Evolutionary conservation across 1,140 invertebrate species (phyloP).

Genomic region (Pogonomyrmex californicus): DNA sequence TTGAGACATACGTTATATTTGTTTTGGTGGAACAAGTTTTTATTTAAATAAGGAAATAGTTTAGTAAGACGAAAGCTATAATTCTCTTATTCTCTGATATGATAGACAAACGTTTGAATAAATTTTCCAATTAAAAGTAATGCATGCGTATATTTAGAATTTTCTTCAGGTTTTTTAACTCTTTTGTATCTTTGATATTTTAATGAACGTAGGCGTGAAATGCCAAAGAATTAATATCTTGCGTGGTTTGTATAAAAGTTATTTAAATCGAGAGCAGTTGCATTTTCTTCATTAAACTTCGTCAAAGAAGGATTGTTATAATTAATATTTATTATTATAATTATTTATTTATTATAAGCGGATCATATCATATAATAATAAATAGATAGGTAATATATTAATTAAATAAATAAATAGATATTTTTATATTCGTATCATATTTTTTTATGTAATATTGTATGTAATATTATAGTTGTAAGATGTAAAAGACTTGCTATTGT

Average conservation of each 20-base stretch:
- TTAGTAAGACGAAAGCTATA: not conserved
- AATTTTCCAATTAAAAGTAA: not conserved
- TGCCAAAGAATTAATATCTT: constrained; percentile 9
- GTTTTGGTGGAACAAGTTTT: not conserved
- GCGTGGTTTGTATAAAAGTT: not conserved
- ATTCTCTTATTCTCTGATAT: not conserved
- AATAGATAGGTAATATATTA: too few relatives aligned
- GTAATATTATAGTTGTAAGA: too few relatives aligned
- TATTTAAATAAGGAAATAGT: not conserved
- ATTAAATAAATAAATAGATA: constrained; percentile 31
- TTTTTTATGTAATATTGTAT: not conserved
- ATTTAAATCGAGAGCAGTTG: not conserved
- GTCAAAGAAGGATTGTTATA: not conserved
- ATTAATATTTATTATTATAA: not conserved
- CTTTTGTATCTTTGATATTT: constrained; percentile 7
- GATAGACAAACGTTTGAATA: not conserved
- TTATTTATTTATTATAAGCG: too few relatives aligned
- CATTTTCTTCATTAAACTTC: not conserved
- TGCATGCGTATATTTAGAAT: constrained; percentile 8
- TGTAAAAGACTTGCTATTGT: not conserved
- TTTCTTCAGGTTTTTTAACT: not conserved
- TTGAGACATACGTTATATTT: not conserved
- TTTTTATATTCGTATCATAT: not conserved
- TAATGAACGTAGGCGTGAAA: constrained; percentile 1
- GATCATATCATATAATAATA: too few relatives aligned